Base-by-base conservation (phyloP, 2,888 invertebrate genomes). In the Clepsis dumicolana region DNA sequence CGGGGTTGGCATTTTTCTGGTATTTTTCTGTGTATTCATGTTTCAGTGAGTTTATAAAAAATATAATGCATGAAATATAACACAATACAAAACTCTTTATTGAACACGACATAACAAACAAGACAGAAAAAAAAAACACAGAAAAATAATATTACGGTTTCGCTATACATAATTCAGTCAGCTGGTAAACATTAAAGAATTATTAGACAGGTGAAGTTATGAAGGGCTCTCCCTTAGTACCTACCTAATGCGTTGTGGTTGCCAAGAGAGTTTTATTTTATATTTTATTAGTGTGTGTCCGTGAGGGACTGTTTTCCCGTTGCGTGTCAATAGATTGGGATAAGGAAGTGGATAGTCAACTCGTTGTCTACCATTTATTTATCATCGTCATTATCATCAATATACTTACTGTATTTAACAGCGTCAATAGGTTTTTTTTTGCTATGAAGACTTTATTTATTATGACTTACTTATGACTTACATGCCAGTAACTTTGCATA, bases 171-270 rank as follows among this genome's bases (percentile, higher is more conserved):
- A 27, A 60, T 7, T 60, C 29, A 18, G 25, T 4, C 41, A 12
- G 16, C 7, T 41, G n/a, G 59, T 24, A 60, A 60, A 48, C 48
- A 44, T 10, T 21, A 21, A 18, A 29, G 21, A 38, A 8, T 38
- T 57, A 57, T 57, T 57, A 12, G 32, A 57, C 38, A 24, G 57
- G 21, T 24, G 24, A 56, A 32, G 29, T 18, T 32, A 10, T 18
- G 32, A 57, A 54, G 29, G 54, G 54, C 29, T 25, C 16, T 29
- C 25, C 18, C 29, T 18, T 52, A 5, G 24, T 16, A 41, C 14
- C 5, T 24, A 7, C n/a, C n/a, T n/a, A n/a, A n/a, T 16, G 32
- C 0, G 4, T 5, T 27, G 8, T 27, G 25, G 1, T 54, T 54
- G 32, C 54, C 54, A 32, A 54, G 27, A 54, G 5, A 27, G 2